A percentile compares a stretch with the other conserved stretches of the same genome.
These are phyloP conservation scores for Acrobasis suavella DNA, from an alignment of 2,888 invertebrate genomes.

Conservation along the genomic window DNA sequence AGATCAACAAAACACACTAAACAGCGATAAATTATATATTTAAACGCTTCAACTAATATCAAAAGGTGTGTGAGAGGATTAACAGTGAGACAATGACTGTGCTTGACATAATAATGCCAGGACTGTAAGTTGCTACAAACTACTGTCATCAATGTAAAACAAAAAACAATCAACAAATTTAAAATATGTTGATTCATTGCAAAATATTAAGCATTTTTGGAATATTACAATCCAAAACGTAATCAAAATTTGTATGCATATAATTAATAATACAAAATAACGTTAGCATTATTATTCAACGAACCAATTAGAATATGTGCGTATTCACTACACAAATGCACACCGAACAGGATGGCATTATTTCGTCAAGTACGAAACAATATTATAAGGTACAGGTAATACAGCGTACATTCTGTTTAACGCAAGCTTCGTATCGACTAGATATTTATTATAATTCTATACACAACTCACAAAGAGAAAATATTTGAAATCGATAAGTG, in stretches of 20 bases:
- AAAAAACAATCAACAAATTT: not conserved
- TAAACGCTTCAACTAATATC: constrained; percentile 54
- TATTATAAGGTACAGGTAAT: constrained; percentile 44
- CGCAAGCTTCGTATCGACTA: constrained; percentile 52
- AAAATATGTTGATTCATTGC: not conserved
- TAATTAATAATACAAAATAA: not conserved
- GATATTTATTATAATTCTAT: constrained; percentile 47
- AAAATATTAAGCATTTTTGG: not conserved
- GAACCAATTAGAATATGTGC: constrained; percentile 41
- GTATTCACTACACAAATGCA: constrained; percentile 39
- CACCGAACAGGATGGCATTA: constrained; percentile 56
- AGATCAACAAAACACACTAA: constrained; percentile 45
- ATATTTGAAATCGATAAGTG: not conserved
- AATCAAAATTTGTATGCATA: not conserved
- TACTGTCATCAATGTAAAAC: constrained; percentile 35
- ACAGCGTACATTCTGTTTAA: constrained; percentile 49
- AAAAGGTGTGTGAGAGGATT: constrained; percentile 52
- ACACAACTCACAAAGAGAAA: constrained; percentile 38
- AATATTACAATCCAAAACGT: not conserved
- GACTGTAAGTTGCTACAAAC: constrained; percentile 30
- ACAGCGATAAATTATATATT: constrained; percentile 60
- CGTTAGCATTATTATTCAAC: not conserved
- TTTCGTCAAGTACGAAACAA: constrained; percentile 58
- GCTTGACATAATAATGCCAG: constrained; percentile 66
- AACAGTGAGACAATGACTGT: constrained; percentile 58